Evolutionary conservation across 2,113 vertebrate genomes (phyloP), one percentile per base, ranked within the genome.

Genomic region (Poicephalus gulielmi): DNA sequence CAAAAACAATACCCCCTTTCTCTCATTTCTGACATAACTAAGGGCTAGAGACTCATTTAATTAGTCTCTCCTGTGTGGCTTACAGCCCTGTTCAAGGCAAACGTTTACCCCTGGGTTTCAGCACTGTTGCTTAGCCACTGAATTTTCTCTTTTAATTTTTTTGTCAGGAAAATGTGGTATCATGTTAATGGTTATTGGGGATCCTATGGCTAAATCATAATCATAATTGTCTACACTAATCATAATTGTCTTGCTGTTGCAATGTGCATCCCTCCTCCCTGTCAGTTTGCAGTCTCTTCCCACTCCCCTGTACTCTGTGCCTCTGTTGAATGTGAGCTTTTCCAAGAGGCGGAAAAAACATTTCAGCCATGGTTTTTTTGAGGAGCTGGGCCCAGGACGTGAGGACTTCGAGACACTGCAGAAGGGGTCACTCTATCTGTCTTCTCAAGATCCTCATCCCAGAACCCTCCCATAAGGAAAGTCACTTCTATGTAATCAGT

Each of bases 211-310:
- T 95, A 95, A 93, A 94, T 95, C 93, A 92, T 87, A 90, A 94
- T 92, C 59, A 74, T 90, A 90, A 96, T 92, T 95, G 92, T 93
- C 90, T 94, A 75, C 76, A 75, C 79, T 95, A 90, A 94, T 94
- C 83, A 68, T 93, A 88, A 96, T 82, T 78, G 83, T 93, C 83
- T 95, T 86, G 43, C 80, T 92, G 64, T 81, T 96, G 76, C 83
- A 69, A 43, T 44, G 66, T 81, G 76, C 39, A 50, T 88, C 50
- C 24, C 76, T 96, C 27, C 35, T 27, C 33, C 55, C 60, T 28
- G 47, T 52, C 88, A 81, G 59, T 67, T 9, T 35, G 11, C 79
- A 86, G 83, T 16, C 79, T 96, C 19, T 0, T 83, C 53, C 76
- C 85, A 33, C 27, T 95, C 35, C 35, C 71, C 73, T 10, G 12